phyloP scores from a whole-genome alignment of 2,797 vertebrate genomes.

The Malacoctenus gilli region DNA sequence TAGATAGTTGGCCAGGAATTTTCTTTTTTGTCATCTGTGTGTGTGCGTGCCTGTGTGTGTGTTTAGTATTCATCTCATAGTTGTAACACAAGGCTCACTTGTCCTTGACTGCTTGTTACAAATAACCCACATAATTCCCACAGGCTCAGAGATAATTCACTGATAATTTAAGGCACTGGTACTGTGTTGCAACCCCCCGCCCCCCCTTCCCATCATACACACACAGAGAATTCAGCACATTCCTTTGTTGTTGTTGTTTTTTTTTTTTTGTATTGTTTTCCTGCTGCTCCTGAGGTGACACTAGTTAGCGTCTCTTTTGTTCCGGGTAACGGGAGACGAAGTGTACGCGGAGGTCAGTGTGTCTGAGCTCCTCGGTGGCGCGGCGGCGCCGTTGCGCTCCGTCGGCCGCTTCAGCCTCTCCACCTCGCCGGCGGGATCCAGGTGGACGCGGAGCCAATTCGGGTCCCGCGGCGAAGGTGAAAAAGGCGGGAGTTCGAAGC shows the following conservation, averaged over 20 bases:
- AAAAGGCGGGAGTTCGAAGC: no score
- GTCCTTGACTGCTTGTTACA: constrained; percentile 78
- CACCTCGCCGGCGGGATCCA: constrained; percentile 58
- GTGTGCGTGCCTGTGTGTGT: constrained; percentile 53
- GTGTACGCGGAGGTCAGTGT: constrained; percentile 79
- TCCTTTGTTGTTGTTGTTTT: constrained; percentile 70
- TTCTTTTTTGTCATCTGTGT: constrained; percentile 33
- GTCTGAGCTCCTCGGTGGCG: constrained; percentile 75
- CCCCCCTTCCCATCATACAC: no score
- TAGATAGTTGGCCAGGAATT: constrained; percentile 61
- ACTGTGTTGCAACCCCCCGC: constrained; percentile 73
- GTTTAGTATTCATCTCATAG: constrained; percentile 75
- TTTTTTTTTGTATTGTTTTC: constrained; percentile 65
- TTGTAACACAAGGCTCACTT: constrained; percentile 77
- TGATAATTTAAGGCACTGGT: constrained; percentile 79
- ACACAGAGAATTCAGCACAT: constrained; percentile 68
- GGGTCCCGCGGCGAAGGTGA: no score
- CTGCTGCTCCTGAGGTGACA: constrained; percentile 76
- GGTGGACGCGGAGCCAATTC: constrained; percentile 62
- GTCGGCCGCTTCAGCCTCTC: constrained; percentile 63
- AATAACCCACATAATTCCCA: constrained; percentile 81
- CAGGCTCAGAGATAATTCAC: constrained; percentile 77
- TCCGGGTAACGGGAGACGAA: constrained; percentile 78
- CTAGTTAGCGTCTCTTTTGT: constrained; percentile 83
- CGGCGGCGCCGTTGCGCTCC: constrained; percentile 75